Evolutionary conservation across 2,113 vertebrate genomes (phyloP).

Genomic region (Prochilodus magdalenae): DNA sequence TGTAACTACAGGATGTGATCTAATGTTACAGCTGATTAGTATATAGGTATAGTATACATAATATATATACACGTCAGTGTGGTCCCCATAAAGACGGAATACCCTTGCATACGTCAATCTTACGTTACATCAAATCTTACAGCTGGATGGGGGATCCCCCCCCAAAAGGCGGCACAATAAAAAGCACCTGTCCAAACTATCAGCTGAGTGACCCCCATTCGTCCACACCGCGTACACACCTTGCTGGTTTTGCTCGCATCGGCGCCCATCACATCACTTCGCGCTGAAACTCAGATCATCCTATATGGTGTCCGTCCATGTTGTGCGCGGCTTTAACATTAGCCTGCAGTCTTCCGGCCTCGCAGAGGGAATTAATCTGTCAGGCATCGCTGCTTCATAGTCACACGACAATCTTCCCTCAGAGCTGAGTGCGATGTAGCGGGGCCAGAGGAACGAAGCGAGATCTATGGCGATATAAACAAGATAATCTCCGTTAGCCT

Average conservation of each 20-base stretch:
- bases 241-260: constrained; percentile 73
- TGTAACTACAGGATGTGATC: too few species aligned
- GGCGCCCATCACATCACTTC: constrained; percentile 71
- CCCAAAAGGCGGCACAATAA: too few species aligned
- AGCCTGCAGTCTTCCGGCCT: not conserved
- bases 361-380: not conserved
- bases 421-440: not conserved
- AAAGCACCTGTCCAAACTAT: not conserved
- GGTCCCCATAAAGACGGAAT: too few species aligned
- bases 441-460: not conserved
- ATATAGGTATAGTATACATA: too few species aligned
- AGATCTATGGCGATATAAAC: constrained; percentile 70
- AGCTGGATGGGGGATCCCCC: too few species aligned
- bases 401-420: not conserved
- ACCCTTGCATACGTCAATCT: too few species aligned
- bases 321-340: not conserved
- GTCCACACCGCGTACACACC: constrained; percentile 59
- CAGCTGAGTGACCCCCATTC: not conserved
- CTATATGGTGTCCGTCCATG: constrained; percentile 19
- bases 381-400: not conserved
- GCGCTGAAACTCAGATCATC: constrained; percentile 27
- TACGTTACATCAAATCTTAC: too few species aligned
- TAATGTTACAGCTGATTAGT: too few species aligned
- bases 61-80: too few species aligned
- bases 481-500: constrained; percentile 72